These are phyloP conservation scores for Beroe forskalii DNA, from an alignment of 37 sponge, comb jelly and placozoan genomes.

Conservation along the genomic window DNA sequence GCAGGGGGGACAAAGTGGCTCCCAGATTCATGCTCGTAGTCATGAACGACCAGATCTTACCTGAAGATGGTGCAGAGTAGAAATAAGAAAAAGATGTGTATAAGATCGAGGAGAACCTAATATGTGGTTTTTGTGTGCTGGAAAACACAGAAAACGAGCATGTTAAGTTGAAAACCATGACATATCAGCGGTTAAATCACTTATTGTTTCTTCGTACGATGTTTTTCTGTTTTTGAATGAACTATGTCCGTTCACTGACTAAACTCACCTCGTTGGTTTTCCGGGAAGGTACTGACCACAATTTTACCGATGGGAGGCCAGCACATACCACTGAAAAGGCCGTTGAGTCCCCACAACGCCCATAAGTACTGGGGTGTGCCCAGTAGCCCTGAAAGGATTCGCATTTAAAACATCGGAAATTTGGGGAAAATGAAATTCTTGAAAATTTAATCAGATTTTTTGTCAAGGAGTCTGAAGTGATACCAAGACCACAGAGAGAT, in stretches of 20 bases:
- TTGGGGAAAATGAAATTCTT: too few relatives aligned
- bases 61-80: too few relatives aligned
- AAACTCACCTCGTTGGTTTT: slow-evolving; percentile 1
- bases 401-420: too few relatives aligned
- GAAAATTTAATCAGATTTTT: too few relatives aligned
- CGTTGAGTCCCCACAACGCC: slow-evolving; percentile 38
- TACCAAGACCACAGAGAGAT: too few relatives aligned
- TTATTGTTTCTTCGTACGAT: too few relatives aligned
- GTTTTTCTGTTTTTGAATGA: too few relatives aligned
- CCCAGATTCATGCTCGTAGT: slow-evolving; percentile 30
- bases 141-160: too few relatives aligned
- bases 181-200: too few relatives aligned
- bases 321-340: neutral
- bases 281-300: neutral
- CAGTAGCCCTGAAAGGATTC: neutral
- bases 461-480: too few relatives aligned
- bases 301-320: slow-evolving; percentile 19
- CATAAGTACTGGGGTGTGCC: neutral
- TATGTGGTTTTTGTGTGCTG: neutral
- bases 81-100: neutral
- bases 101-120: neutral
- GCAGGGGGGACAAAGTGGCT: neutral
- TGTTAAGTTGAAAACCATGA: too few relatives aligned
- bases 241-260: too few relatives aligned
- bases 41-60: slow-evolving; percentile 15